Evolutionary conservation across 92 coral and sea anemone species (phyloP), one percentile per base, ranked within the genome.

Genomic region (Phenganax marumi): DNA sequence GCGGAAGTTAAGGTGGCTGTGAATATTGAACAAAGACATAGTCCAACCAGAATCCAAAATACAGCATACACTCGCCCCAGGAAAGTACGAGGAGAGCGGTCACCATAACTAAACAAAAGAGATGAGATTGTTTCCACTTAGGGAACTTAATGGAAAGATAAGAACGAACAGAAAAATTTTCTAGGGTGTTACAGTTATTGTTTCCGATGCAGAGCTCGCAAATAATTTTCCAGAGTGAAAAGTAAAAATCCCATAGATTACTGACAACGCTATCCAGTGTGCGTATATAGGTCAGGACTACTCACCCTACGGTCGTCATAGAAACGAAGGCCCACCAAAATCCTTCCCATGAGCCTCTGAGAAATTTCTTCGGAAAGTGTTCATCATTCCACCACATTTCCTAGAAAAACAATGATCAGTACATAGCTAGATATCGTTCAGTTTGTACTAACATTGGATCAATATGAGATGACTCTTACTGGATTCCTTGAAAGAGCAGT

Each of bases 1-100:
- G 98, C 86, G 26, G 98, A 90, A 23, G 98, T 94, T 66, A 94
- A 82, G 52, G 98, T 92, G 11, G 98, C 98, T 9, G 98, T 94
- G 85, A 94, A 94, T 58, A 94, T 92, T 0, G 98, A 94, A 52
- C 91, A 90, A 25, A 94, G 92, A 57, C 98, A 94, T 52, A 94
- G 86, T 19, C 98, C 98, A 77, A 87, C 56, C 55, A 94, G 82
- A 68, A 94, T 94, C 97, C 97, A 94, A 23, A 26, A 70, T 74
- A 94, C 92, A 7, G 98, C 98, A 79, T 92, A 94, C 11, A 68
- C 70, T 50, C 98, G 90, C 39, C 97, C 98, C 24, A 86, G 84
- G 12, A 92, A 21, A 8, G 98, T 88, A 56, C 73, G 89, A 3
- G 98, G 98, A 0, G 94, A 81, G 17, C 98, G 93, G 81, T 94